Evolutionary conservation across 1,140 invertebrate species (phyloP).

Genomic region (Drosophila dunni): DNA sequence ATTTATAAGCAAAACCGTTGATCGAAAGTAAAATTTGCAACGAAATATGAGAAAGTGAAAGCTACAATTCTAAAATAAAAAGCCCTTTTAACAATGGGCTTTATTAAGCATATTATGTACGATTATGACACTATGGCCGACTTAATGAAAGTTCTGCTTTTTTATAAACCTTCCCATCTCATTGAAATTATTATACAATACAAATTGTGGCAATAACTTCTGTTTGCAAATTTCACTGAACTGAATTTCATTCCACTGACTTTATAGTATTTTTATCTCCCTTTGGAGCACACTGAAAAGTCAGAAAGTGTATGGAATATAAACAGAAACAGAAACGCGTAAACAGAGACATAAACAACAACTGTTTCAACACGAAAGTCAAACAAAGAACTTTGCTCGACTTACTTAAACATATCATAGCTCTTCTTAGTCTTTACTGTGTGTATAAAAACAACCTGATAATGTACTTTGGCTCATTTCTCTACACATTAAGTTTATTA

Average conservation of each 20-base stretch:
- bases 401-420: constrained; percentile 16
- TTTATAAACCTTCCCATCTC: not conserved
- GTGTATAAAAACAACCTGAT: constrained; percentile 11
- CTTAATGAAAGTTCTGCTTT: constrained; percentile 44
- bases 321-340: constrained; percentile 25
- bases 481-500: constrained; percentile 16
- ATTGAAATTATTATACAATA: constrained; percentile 42
- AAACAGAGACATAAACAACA: constrained; percentile 57
- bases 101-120: constrained; percentile 14
- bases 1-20: constrained; percentile 31
- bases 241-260: constrained; percentile 25
- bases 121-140: constrained; percentile 52
- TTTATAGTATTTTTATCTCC: constrained; percentile 9
- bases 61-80: constrained; percentile 34
- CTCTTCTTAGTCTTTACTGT: not conserved
- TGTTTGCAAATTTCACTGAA: constrained; percentile 51
- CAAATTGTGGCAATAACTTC: constrained; percentile 34
- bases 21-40: constrained; percentile 64
- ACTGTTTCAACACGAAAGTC: constrained; percentile 67
- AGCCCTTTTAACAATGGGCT: constrained; percentile 18
- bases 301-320: constrained; percentile 20
- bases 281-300: not conserved
- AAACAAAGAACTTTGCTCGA: constrained; percentile 45
- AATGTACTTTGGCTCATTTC: not conserved
- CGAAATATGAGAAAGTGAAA: constrained; percentile 66